Base-by-base conservation (phyloP, 2,797 vertebrate species). In the Garrulus glandarius region DNA sequence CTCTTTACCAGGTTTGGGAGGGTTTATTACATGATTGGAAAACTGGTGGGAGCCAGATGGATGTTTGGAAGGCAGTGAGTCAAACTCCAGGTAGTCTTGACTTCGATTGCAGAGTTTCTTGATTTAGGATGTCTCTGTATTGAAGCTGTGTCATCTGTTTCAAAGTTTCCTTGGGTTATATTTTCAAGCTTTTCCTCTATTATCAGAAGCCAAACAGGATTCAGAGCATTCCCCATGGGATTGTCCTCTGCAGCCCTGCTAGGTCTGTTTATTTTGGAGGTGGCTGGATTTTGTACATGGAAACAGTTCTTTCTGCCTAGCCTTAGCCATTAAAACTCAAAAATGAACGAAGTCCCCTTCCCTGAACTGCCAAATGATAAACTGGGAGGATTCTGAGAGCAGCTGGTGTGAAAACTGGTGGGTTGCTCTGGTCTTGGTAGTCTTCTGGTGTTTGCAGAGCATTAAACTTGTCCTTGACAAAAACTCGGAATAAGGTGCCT, bases 291-390 rank as follows among this genome's bases (percentile, higher is more conserved):
- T 13, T 12, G 59, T 43, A 43, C 34, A 20, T 24, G 34, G 41
- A 60, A 55, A 4, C 21, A 26, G 18, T 74, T 70, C 44, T 39
- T 79, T 61, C n/a, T 74, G 71, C 29, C 27, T 61, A 47, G 9
- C 56, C 19, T 61, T 44, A 32, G 43, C 67, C 30, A 44, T 34
- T 32, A 61, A 68, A 72, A 46, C 57, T 71, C 43, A 23, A 43
- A 47, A 23, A 11, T 9, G 4, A 44, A 20, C 0, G 0, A 41
- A 60, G 22, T 9, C n/a, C 60, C 22, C 9, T 81, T 74, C 47
- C n/a, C 47, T 14, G 0, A 23, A 44, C 64, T 11, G 1, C 27
- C 22, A 36, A 6, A 41, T 9, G 9, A 39, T 59, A 32, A 69
- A 46, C 23, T 57, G 8, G 0, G 65, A 9, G 61, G 32, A 34